phyloP scores from a whole-genome alignment of 2,113 vertebrate genomes.

The Bothrops jararaca region DNA sequence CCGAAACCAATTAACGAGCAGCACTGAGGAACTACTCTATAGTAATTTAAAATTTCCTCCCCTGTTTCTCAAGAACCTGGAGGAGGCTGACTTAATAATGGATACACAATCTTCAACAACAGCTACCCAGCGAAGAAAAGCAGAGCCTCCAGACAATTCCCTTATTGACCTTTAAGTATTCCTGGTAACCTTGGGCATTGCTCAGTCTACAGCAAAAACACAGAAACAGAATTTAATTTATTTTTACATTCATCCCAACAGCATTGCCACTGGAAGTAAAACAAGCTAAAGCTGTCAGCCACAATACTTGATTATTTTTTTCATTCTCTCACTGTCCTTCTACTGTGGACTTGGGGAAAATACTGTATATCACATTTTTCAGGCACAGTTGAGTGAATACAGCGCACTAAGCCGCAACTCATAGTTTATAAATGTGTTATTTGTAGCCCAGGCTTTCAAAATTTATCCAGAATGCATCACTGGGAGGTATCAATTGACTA shows the following conservation, averaged over 20 bases:
- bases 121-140: neutral
- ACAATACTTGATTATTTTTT: neutral
- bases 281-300: neutral
- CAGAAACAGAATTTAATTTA: neutral
- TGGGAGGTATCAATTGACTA: neutral
- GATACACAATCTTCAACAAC: neutral
- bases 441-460: neutral
- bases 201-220: neutral
- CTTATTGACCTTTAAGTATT: neutral
- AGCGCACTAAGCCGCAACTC: neutral
- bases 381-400: neutral
- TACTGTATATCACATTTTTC: neutral
- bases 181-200: neutral
- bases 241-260: neutral
- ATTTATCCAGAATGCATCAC: neutral
- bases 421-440: neutral
- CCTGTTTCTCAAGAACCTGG: neutral
- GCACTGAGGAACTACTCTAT: too few relatives aligned
- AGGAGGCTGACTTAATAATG: neutral
- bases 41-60: neutral
- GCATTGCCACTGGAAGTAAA: neutral
- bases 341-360: neutral
- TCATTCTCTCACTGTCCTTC: neutral
- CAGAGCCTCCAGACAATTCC: neutral
- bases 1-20: too few relatives aligned